These are phyloP conservation scores for Neuroscelio doddi DNA, from an alignment of 2,888 invertebrate genomes.

Conservation along the genomic window DNA sequence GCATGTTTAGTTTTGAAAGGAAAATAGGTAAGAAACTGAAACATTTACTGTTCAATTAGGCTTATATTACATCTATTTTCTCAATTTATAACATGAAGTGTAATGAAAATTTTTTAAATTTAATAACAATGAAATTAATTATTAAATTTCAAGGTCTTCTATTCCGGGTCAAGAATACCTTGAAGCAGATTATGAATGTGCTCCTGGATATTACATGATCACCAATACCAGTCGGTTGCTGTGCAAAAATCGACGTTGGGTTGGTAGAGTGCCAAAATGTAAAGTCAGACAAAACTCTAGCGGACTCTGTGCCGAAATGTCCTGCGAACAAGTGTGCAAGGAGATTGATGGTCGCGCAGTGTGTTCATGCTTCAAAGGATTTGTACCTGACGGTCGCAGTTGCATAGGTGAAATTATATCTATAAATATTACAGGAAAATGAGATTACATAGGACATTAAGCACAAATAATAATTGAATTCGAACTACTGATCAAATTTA, in stretches of 20 bases:
- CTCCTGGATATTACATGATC: constrained; percentile 60
- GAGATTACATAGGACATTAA: too few relatives aligned
- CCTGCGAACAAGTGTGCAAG: constrained; percentile 67
- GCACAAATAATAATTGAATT: too few relatives aligned
- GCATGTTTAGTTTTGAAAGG: too few relatives aligned
- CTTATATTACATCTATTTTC: too few relatives aligned
- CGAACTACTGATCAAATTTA: too few relatives aligned
- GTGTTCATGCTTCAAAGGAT: constrained; percentile 67
- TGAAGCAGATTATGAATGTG: constrained; percentile 69
- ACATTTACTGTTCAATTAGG: too few relatives aligned
- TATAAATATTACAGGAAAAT: too few relatives aligned
- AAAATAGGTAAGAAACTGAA: too few relatives aligned
- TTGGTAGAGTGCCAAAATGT: constrained; percentile 65
- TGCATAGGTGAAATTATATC: constrained; percentile 59
- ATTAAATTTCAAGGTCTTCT: constrained; percentile 58
- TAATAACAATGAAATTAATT: not conserved
- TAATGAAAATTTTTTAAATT: not conserved
- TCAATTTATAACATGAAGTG: not conserved
- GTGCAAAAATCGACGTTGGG: constrained; percentile 65
- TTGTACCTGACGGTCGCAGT: constrained; percentile 57
- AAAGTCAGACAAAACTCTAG: constrained; percentile 55
- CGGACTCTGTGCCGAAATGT: constrained; percentile 59
- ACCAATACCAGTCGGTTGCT: constrained; percentile 57
- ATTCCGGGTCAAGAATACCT: constrained; percentile 67
- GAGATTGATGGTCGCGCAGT: constrained; percentile 60